Evolutionary conservation across 1,140 invertebrate species (phyloP).

Genomic region (Cyrtorhinus lividipennis): DNA sequence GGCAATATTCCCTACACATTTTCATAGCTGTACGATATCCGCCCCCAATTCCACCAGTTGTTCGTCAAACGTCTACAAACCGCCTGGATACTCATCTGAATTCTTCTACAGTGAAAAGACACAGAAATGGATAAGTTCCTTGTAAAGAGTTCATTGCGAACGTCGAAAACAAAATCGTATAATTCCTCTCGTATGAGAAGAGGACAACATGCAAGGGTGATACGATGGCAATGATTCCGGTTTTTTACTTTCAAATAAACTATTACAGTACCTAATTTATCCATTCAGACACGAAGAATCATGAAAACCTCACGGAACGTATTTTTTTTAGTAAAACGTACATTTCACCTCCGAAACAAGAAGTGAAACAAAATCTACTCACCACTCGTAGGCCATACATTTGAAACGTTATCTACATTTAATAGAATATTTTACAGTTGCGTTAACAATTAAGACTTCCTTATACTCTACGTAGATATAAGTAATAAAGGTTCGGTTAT

Average conservation of each 20-base stretch:
- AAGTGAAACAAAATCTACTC: too few relatives aligned
- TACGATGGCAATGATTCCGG: not conserved
- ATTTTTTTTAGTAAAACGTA: not conserved
- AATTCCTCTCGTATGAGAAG: too few relatives aligned
- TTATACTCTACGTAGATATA: not conserved
- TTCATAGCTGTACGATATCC: too few relatives aligned
- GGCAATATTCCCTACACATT: too few relatives aligned
- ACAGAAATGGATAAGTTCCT: too few relatives aligned
- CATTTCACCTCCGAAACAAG: too few relatives aligned
- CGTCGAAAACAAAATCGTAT: too few relatives aligned
- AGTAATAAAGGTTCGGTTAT: not conserved
- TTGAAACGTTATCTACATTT: not conserved
- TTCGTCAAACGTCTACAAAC: too few relatives aligned
- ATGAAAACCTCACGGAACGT: not conserved
- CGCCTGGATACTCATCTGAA: too few relatives aligned
- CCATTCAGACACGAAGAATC: not conserved
- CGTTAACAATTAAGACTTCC: not conserved
- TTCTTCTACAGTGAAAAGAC: too few relatives aligned
- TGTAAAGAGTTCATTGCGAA: too few relatives aligned
- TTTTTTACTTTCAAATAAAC: not conserved
- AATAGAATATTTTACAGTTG: slow-evolving; percentile 5
- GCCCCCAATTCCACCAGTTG: too few relatives aligned
- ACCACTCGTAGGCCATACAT: slow-evolving; percentile 1
- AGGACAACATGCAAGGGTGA: not conserved
- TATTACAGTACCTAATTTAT: not conserved